Conservation (phyloP, 2,888 invertebrate genomes). For the Bombylius discolor region DNA sequence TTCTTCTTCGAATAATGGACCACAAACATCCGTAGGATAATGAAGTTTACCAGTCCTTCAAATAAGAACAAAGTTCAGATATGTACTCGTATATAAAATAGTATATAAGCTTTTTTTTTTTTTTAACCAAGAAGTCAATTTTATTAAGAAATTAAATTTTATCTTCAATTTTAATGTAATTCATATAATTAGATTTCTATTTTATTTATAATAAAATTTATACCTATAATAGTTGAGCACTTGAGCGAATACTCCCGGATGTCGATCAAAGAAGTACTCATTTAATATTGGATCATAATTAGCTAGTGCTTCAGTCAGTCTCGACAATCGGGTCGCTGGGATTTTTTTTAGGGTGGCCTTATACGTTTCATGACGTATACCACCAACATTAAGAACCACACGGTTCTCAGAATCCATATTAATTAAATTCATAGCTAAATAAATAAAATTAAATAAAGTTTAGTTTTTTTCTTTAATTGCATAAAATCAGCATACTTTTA, state of each 20-base stretch:
- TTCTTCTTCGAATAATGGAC: slow-evolving; percentile 97
- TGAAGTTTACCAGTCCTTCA: slow-evolving; percentile 91
- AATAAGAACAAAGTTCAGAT: slow-evolving; percentile 11
- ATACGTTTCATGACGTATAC: slow-evolving; percentile 93
- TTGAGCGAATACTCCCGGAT: slow-evolving; percentile 93
- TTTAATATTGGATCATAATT: slow-evolving; percentile 99
- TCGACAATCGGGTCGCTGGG: slow-evolving; percentile 85
- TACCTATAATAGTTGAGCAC: slow-evolving; percentile 92
- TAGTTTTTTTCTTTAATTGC: too few relatives aligned
- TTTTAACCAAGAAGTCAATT: too few relatives aligned
- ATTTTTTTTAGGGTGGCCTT: slow-evolving; percentile 95
- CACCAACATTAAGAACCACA: slow-evolving; percentile 96
- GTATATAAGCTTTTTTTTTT: too few relatives aligned
- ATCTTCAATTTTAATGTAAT: too few relatives aligned
- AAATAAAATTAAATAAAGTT: neutral
- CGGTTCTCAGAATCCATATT: slow-evolving; percentile 97
- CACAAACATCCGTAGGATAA: slow-evolving; percentile 98
- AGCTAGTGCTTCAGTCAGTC: slow-evolving; percentile 91
- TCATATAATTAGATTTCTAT: too few relatives aligned
- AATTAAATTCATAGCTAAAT: slow-evolving; percentile 66
- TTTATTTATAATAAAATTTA: neutral
- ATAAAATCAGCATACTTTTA: too few relatives aligned
- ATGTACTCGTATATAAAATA: too few relatives aligned
- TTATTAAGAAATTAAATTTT: too few relatives aligned
- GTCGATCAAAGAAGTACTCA: slow-evolving; percentile 98